Conservation (phyloP, 2,888 invertebrate genomes). For the Campopleginae sp. region DNA sequence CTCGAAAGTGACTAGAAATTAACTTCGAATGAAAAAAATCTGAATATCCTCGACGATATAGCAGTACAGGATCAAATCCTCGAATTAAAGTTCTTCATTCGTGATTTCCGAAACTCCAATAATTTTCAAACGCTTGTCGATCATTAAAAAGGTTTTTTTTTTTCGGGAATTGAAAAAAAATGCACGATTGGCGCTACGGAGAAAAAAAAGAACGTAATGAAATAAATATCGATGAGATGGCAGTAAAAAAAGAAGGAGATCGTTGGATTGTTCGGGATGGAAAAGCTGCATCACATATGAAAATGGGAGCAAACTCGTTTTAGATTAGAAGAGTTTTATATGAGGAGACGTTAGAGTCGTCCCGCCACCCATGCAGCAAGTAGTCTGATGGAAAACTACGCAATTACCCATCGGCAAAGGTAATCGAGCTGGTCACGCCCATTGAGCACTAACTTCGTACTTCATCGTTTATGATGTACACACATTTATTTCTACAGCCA, state of each 20-base stretch:
- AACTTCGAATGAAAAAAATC: too few relatives aligned
- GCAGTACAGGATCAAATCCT: too few relatives aligned
- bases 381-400: constrained; percentile 64
- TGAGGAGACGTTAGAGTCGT: constrained; percentile 42
- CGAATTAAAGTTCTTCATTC: too few relatives aligned
- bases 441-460: constrained; percentile 53
- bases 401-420: constrained; percentile 68
- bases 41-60: too few relatives aligned
- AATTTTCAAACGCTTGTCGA: too few relatives aligned
- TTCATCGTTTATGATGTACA: constrained; percentile 16
- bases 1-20: too few relatives aligned
- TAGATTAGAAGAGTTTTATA: constrained; percentile 49
- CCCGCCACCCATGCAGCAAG: constrained; percentile 60
- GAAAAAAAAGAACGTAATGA: too few relatives aligned
- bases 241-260: constrained; percentile 27
- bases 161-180: too few relatives aligned
- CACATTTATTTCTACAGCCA: constrained; percentile 40
- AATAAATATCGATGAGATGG: not conserved
- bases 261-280: constrained; percentile 38
- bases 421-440: constrained; percentile 69
- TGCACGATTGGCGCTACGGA: too few relatives aligned
- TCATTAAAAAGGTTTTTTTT: too few relatives aligned
- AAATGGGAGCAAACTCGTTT: constrained; percentile 28
- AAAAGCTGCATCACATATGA: constrained; percentile 11
- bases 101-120: too few relatives aligned